Conservation (phyloP, 1,140 invertebrate genomes). For the Neodiprion lecontei region DNA sequence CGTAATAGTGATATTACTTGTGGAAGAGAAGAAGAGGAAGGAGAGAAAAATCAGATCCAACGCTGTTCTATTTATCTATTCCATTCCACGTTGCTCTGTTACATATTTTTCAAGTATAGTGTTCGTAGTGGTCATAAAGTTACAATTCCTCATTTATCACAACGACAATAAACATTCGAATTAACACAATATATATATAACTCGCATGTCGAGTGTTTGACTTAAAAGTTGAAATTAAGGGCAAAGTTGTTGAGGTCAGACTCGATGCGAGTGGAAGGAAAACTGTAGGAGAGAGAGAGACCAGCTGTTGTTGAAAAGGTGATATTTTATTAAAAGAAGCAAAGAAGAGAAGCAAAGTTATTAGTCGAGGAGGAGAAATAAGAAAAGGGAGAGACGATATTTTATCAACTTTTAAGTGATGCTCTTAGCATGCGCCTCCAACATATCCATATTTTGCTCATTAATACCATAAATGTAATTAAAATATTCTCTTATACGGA, state of each 20-base stretch:
- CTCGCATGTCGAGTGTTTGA: neutral
- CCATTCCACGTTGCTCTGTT: neutral
- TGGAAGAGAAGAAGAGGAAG: neutral
- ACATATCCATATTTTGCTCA: conserved; percentile 40
- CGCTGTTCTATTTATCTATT: no score
- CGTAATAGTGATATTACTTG: neutral
- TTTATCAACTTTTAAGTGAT: conserved; percentile 26
- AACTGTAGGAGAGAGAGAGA: conserved; percentile 32
- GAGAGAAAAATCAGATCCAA: neutral
- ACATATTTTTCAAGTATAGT: neutral
- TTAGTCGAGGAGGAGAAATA: neutral
- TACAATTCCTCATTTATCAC: neutral
- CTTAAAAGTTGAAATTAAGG: neutral
- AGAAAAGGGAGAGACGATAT: conserved; percentile 15
- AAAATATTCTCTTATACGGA: conserved; percentile 19
- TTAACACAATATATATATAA: neutral
- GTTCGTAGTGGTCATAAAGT: neutral
- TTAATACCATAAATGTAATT: conserved; percentile 27
- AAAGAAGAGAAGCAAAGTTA: conserved; percentile 15
- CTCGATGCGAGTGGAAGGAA: neutral
- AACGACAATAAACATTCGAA: neutral
- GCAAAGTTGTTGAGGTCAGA: no score
- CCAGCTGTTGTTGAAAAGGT: conserved; percentile 37
- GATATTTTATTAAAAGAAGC: conserved; percentile 13
- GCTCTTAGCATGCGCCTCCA: conserved; percentile 26